Conservation (phyloP, 1,140 invertebrate species). For the Rhyzopertha dominica region DNA sequence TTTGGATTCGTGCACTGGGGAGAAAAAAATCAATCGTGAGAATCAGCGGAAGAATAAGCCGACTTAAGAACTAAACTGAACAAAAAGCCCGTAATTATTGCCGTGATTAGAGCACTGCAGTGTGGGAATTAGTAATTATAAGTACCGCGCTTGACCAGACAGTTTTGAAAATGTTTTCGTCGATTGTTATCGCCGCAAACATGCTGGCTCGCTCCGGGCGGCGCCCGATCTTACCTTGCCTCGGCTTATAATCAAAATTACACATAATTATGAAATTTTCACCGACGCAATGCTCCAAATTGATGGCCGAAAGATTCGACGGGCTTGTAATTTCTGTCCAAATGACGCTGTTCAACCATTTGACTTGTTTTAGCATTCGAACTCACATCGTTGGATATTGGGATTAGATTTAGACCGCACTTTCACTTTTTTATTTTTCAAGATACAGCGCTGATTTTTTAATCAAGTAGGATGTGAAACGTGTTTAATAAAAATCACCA, state of each 20-base stretch:
- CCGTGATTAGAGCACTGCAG: conserved; percentile 31
- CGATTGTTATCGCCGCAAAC: conserved; percentile 1
- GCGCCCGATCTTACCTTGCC: conserved; percentile 22
- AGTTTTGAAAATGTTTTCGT: conserved; percentile 17
- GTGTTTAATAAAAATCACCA: too few species aligned
- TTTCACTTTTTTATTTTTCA: too few species aligned
- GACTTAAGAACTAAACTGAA: conserved; percentile 22
- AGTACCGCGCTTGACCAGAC: conserved; percentile 28
- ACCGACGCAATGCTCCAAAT: conserved; percentile 22
- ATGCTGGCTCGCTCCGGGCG: conserved; percentile 4
- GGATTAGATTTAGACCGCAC: too few species aligned
- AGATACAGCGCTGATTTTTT: too few species aligned
- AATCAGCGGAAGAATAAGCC: conserved; percentile 29
- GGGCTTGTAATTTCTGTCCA: too few species aligned
- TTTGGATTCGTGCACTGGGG: too few species aligned
- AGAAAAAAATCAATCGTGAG: conserved; percentile 23
- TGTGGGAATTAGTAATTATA: conserved; percentile 39
- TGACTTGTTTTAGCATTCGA: too few species aligned
- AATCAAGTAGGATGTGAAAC: too few species aligned
- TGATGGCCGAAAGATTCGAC: too few species aligned
- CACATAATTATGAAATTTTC: conserved; percentile 38
- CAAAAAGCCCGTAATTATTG: conserved; percentile 36
- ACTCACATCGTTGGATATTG: too few species aligned
- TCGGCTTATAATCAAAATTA: conserved; percentile 40
- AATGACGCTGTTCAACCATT: too few species aligned